Conservation (phyloP, 2,113 vertebrate genomes). For the Bujurquina vittata region DNA sequence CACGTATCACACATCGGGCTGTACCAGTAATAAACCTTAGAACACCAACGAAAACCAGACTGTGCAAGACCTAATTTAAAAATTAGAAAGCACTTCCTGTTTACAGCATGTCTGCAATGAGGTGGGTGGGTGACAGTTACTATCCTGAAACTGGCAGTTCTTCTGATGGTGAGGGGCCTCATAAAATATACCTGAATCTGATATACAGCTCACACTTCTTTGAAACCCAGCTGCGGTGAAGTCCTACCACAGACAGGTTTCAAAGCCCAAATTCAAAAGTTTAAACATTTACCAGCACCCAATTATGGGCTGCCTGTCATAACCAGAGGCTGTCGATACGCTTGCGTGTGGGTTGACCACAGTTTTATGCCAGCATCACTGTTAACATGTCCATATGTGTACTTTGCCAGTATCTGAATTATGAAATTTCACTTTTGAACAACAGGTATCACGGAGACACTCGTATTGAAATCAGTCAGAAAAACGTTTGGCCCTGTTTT, state of each 20-base stretch:
- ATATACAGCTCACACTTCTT: not conserved
- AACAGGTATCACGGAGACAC: too few relatives aligned
- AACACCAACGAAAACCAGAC: conserved; percentile 8
- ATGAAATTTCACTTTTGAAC: not conserved
- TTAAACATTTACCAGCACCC: not conserved
- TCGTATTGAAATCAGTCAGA: not conserved
- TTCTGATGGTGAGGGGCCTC: not conserved
- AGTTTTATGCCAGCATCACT: not conserved
- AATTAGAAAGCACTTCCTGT: conserved; percentile 52
- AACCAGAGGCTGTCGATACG: not conserved
- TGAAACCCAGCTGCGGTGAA: conserved; percentile 25
- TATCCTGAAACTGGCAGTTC: conserved; percentile 21
- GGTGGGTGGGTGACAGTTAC: not conserved
- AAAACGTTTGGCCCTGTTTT: not conserved
- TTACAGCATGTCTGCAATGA: conserved; percentile 6
- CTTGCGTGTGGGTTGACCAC: not conserved
- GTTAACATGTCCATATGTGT: not conserved
- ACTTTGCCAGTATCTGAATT: not conserved
- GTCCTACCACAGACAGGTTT: conserved; percentile 25
- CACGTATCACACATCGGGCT: not conserved
- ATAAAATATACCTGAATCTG: not conserved
- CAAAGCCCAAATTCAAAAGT: not conserved
- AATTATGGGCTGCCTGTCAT: not conserved
- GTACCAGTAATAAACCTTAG: not conserved
- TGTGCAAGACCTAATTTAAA: not conserved